Base-by-base conservation (phyloP, 2,888 invertebrate species). In the Cyclophora punctaria region DNA sequence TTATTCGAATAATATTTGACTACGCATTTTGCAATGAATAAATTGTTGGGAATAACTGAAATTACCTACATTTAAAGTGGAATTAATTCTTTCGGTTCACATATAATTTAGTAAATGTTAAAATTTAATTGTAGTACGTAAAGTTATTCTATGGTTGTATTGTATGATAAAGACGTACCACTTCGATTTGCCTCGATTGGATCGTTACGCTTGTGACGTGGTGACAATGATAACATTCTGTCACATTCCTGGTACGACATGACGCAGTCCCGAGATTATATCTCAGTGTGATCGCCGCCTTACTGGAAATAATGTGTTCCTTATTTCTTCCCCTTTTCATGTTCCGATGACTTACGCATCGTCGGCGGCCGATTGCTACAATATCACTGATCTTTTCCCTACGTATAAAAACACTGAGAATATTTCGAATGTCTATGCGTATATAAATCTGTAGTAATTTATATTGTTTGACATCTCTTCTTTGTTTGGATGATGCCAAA, bases 221-320 rank as follows among this genome's bases (percentile, higher is more conserved):
- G 44, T 51, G 51, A 52, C 60, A 59, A 63, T 63, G 59, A 66
- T 63, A 65, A 69, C 65, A 67, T 69, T 67, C 64, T 59, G 59
- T 60, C 59, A 66, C 69, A 71, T 71, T 68, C 66, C 62, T 67
- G 66, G 69, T 64, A 62, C 58, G 65, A 61, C 68, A 69, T 60
- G 67, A 65, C 52, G 50, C 60, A 54, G 64, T 20, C 62, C 66
- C 64, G 59, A 69, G 75, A 79, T 77, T 72, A 71, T 70, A 75
- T 76, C 69, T 71, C 73, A 65, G 37, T 47, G 53, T 71, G 77
- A 80, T 78, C 74, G 75, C 62, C 67, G 66, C 63, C 66, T 64
- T 69, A 65, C 70, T 73, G 71, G 72, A 75, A 75, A 67, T 80
- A 79, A 79, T 78, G 65, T 66, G 67, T 66, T 65, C 67, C 69